Conservation (phyloP, 1,140 invertebrate species). For the Solenopsis invicta region DNA sequence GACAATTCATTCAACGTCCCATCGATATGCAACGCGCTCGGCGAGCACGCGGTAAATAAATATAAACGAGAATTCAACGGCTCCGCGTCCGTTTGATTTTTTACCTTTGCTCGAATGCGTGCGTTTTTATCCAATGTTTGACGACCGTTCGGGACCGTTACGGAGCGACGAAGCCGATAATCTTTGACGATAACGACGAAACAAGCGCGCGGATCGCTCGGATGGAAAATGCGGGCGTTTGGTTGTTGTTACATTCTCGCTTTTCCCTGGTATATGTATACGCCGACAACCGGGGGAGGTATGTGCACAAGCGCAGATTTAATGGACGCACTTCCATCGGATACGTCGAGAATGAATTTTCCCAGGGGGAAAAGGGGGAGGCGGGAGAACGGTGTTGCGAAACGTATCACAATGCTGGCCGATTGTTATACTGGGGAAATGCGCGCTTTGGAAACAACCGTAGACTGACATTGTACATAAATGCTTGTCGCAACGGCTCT, state of each 20-base stretch:
- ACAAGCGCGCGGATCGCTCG: not conserved
- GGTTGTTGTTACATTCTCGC: slow-evolving; percentile 61
- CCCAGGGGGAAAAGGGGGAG: not conserved
- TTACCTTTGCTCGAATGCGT: slow-evolving; percentile 10
- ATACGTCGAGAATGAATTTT: slow-evolving; percentile 3
- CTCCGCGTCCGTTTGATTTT: slow-evolving; percentile 1
- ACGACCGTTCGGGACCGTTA: not conserved
- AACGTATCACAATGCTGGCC: slow-evolving; percentile 8
- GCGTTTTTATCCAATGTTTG: slow-evolving; percentile 13
- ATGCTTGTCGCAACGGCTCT: slow-evolving; percentile 55
- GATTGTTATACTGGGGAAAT: slow-evolving; percentile 55
- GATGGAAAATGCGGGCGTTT: slow-evolving; percentile 61
- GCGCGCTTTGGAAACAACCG: slow-evolving; percentile 51
- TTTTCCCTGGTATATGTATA: slow-evolving; percentile 54
- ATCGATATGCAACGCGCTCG: slow-evolving; percentile 24
- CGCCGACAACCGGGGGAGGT: not conserved
- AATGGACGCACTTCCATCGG: not conserved
- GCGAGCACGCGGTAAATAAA: slow-evolving; percentile 17
- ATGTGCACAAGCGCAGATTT: not conserved
- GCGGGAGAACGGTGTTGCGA: not conserved
- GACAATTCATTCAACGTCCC: not conserved
- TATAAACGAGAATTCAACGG: slow-evolving; percentile 18
- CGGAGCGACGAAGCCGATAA: not conserved
- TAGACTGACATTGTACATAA: slow-evolving; percentile 64
- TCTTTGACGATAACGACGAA: slow-evolving; percentile 23